Conservation (phyloP, 2,888 invertebrate genomes). For the Gryllus longicercus region DNA sequence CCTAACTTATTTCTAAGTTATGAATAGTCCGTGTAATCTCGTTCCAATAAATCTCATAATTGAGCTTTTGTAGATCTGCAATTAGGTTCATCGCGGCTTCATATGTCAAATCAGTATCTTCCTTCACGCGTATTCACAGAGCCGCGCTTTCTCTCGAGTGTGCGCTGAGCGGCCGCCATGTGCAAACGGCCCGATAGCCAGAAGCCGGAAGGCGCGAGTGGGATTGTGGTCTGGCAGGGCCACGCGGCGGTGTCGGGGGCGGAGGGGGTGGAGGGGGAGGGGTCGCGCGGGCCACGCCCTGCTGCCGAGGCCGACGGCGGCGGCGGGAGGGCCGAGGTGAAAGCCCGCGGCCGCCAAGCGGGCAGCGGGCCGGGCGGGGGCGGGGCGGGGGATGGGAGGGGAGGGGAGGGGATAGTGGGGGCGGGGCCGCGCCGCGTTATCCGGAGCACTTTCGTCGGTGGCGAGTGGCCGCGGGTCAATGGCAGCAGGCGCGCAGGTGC, state of each 20-base stretch:
- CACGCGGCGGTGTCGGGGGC: not conserved
- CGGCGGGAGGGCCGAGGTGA: not conserved
- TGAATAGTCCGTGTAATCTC: too few species aligned
- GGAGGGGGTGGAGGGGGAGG: not conserved
- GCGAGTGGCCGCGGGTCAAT: not conserved
- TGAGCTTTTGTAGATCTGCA: too few species aligned
- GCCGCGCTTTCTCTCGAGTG: too few species aligned
- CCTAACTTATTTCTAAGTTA: too few species aligned
- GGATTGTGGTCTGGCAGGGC: too few species aligned
- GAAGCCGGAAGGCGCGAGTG: too few species aligned
- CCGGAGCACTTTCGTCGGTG: not conserved
- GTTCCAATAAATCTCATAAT: too few species aligned
- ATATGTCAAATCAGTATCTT: too few species aligned
- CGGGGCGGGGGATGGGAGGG: not conserved
- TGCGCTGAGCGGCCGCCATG: too few species aligned
- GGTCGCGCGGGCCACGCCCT: not conserved
- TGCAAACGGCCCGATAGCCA: too few species aligned
- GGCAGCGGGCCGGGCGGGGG: not conserved
- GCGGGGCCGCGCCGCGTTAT: not conserved
- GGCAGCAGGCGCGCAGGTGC: not conserved
- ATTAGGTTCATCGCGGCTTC: too few species aligned
- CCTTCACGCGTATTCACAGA: too few species aligned
- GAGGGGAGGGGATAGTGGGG: not conserved
- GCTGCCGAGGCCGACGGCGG: not conserved
- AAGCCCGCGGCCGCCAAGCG: not conserved